These are phyloP conservation scores for Drosophila guanche DNA, from an alignment of 1,140 invertebrate genomes.

Conservation along the genomic window DNA sequence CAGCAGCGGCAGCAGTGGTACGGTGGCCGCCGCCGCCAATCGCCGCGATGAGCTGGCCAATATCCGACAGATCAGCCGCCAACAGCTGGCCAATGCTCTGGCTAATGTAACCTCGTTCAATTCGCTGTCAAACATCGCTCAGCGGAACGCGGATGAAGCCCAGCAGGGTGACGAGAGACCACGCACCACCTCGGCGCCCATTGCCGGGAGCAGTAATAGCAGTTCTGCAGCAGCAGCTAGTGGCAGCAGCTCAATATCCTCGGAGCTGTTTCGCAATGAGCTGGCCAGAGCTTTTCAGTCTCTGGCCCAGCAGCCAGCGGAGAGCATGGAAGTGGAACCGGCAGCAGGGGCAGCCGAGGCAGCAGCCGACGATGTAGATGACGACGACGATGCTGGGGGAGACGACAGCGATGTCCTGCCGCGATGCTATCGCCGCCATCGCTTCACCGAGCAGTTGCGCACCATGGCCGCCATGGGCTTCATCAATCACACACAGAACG, in stretches of 20 bases:
- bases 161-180: conserved; percentile 43
- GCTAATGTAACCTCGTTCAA: conserved; percentile 73
- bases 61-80: conserved; percentile 80
- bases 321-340: conserved; percentile 65
- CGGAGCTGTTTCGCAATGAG: conserved; percentile 65
- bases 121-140: conserved; percentile 78
- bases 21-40: conserved; percentile 50
- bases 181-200: conserved; percentile 24
- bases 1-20: conserved; percentile 66
- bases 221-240: conserved; percentile 4
- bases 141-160: conserved; percentile 69
- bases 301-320: conserved; percentile 48
- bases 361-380: conserved; percentile 27
- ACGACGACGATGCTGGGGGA: conserved; percentile 50
- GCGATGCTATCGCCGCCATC: conserved; percentile 65
- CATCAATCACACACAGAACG: conserved; percentile 91
- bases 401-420: conserved; percentile 76
- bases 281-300: conserved; percentile 68
- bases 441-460: conserved; percentile 87
- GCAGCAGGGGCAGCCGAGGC: conserved; percentile 3
- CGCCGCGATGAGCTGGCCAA: conserved; percentile 64
- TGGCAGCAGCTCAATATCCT: conserved; percentile 51
- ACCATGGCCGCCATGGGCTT: conserved; percentile 95
- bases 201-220: neutral
- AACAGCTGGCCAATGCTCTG: conserved; percentile 75